Conservation (phyloP, 1,140 invertebrate species). For the Amphibalanus amphitrite region DNA sequence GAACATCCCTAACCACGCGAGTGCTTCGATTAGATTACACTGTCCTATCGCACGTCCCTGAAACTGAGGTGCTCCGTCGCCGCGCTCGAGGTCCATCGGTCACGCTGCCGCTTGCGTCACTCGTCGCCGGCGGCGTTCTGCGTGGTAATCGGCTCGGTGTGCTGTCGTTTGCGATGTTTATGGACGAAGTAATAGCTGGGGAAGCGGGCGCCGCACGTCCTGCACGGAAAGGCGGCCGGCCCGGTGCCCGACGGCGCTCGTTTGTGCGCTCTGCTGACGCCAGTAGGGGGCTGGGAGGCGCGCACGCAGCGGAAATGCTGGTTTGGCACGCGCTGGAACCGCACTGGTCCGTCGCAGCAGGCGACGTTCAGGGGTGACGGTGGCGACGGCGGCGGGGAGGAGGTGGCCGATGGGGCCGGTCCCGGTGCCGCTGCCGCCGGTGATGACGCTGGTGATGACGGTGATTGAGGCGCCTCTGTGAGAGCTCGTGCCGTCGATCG, state of each 20-base stretch:
- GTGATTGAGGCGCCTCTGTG: too few species aligned
- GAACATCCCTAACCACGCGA: too few species aligned
- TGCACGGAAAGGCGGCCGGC: conserved; percentile 50
- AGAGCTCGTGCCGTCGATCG: too few species aligned
- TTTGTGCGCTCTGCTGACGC: not conserved
- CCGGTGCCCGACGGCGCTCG: not conserved
- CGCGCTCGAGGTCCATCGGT: too few species aligned
- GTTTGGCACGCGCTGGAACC: not conserved
- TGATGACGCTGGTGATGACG: too few species aligned
- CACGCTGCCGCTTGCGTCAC: too few species aligned
- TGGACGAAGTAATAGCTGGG: conserved; percentile 86
- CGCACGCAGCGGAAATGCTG: not conserved
- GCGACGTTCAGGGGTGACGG: not conserved
- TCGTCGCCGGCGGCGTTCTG: too few species aligned
- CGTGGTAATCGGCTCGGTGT: conserved; percentile 22
- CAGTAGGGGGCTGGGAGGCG: not conserved
- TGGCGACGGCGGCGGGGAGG: not conserved
- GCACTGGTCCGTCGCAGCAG: not conserved
- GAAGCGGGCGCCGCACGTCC: conserved; percentile 77
- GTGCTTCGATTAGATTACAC: too few species aligned
- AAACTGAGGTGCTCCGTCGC: too few species aligned
- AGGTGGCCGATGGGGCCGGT: too few species aligned
- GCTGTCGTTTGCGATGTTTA: conserved; percentile 69
- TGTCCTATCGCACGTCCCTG: too few species aligned
- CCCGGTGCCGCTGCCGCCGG: not conserved